Percentiles rank a stretch among this genome's conserved stretches.
These are phyloP conservation scores for Altica lythri DNA, from an alignment of 2,888 invertebrate species.

Conservation along the genomic window DNA sequence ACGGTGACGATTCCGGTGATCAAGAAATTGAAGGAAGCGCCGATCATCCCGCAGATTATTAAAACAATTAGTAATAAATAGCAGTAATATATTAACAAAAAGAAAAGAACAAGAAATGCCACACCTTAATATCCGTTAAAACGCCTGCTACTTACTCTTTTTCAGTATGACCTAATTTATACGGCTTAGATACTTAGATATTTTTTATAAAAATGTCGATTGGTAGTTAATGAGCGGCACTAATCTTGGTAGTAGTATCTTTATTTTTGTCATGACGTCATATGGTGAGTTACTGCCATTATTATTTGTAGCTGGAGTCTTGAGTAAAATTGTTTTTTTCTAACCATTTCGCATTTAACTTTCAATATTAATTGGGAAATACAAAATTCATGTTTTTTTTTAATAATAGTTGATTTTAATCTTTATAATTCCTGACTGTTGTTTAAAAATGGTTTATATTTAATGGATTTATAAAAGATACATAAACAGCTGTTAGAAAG, in stretches of 20 bases:
- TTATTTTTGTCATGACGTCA: no score
- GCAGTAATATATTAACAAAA: conserved; percentile 15
- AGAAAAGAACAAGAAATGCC: neutral
- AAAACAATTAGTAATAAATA: conserved; percentile 47
- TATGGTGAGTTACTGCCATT: no score
- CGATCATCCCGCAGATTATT: conserved; percentile 77
- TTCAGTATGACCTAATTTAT: conserved; percentile 36
- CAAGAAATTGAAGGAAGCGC: conserved; percentile 78
- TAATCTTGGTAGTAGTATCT: conserved; percentile 14
- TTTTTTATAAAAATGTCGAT: conserved; percentile 32
- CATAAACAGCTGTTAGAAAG: no score
- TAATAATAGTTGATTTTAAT: no score
- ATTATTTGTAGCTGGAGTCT: no score
- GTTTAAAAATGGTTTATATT: no score
- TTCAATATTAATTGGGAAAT: no score
- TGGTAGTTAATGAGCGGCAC: conserved; percentile 14
- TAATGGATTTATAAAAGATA: no score
- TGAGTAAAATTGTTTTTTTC: no score
- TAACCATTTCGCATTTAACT: no score
- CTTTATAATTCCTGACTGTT: no score
- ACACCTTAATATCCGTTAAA: conserved; percentile 12
- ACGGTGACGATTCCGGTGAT: conserved; percentile 65
- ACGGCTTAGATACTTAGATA: conserved; percentile 43
- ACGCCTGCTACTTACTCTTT: conserved; percentile 35
- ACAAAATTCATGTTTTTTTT: no score